phyloP scores from a whole-genome alignment of 1,140 invertebrate species.

The Eupristina koningsbergeri region DNA sequence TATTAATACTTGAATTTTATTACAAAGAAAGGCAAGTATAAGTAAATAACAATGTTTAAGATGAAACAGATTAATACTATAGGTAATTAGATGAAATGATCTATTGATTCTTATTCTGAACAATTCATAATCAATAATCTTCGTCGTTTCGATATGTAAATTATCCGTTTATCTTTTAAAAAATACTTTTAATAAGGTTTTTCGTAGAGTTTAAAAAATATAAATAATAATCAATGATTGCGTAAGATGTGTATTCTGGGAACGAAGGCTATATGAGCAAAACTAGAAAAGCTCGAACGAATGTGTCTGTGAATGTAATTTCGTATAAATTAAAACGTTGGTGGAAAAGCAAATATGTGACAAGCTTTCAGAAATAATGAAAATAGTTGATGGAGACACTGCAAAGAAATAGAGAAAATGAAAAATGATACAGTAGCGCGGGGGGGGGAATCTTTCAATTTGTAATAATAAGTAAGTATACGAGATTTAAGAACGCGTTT shows the following conservation, averaged over 20 bases:
- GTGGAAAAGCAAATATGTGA: not conserved
- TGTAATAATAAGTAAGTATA: constrained; percentile 19
- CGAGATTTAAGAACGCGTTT: constrained; percentile 40
- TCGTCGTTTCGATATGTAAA: not conserved
- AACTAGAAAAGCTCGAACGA: constrained; percentile 28
- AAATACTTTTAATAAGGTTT: constrained; percentile 14
- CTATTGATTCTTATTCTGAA: not conserved
- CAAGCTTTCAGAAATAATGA: not conserved
- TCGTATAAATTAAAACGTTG: constrained; percentile 20
- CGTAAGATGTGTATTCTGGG: constrained; percentile 18
- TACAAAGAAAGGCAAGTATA: not conserved
- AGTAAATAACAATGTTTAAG: not conserved
- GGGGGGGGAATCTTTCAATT: not conserved
- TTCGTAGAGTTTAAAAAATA: constrained; percentile 23
- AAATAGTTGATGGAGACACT: not conserved
- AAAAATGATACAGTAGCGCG: not conserved
- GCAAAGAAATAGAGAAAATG: not conserved
- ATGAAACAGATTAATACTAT: constrained; percentile 1
- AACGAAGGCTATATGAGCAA: constrained; percentile 31
- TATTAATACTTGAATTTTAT: not conserved
- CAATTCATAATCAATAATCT: constrained; percentile 14
- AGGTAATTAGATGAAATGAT: constrained; percentile 18
- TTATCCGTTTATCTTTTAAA: not conserved
- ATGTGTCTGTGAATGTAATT: constrained; percentile 2
- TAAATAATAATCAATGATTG: constrained; percentile 38